Evolutionary conservation across 2,797 vertebrate genomes (phyloP).

Genomic region (Bothrops alternatus): DNA sequence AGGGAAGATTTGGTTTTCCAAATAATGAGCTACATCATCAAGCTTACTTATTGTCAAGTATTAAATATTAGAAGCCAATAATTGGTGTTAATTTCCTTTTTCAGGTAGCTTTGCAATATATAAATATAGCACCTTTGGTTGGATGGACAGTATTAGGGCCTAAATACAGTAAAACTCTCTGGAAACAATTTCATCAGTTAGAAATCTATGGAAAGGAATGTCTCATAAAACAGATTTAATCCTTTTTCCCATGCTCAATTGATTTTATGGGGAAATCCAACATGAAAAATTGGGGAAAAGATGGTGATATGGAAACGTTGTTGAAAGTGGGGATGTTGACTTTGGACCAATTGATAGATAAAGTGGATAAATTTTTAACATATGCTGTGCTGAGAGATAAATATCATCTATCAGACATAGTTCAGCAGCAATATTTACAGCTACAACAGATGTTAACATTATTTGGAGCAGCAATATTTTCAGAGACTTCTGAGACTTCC

Average conservation of each 20-base stretch:
- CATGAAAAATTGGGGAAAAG: neutral
- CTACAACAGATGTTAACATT: neutral
- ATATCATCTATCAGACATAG: neutral
- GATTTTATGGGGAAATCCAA: neutral
- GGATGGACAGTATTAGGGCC: neutral
- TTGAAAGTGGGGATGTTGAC: neutral
- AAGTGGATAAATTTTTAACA: neutral
- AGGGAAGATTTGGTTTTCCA: neutral
- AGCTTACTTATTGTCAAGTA: neutral
- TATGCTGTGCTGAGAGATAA: neutral
- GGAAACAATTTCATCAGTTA: neutral
- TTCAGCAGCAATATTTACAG: neutral
- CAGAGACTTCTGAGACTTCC: neutral
- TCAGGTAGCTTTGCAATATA: neutral
- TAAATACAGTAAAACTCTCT: neutral
- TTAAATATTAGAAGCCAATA: neutral
- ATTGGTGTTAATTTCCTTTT: neutral
- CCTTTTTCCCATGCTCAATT: neutral
- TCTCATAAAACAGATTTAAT: neutral
- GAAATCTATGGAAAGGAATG: neutral
- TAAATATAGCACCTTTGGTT: neutral
- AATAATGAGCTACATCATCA: neutral
- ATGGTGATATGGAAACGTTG: neutral
- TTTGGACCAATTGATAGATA: neutral
- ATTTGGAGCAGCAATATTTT: neutral